Conservation (phyloP, 2,113 vertebrate genomes). For the Lamprologus tigripictilis region DNA sequence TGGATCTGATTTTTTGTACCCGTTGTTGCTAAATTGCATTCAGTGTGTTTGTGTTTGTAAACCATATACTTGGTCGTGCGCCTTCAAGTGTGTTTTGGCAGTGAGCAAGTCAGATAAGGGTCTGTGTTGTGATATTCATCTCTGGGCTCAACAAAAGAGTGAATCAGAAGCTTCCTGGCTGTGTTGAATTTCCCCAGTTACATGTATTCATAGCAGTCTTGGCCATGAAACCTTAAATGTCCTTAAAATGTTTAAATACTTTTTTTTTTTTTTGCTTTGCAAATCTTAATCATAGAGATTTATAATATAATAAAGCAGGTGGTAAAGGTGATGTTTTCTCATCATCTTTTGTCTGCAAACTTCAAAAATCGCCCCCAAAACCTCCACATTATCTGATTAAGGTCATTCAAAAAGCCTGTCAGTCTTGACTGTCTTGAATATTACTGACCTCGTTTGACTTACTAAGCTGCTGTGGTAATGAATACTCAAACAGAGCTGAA, state of each 20-base stretch:
- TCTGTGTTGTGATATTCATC: slow-evolving; percentile 46
- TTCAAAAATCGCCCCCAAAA: neutral
- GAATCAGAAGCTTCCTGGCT: slow-evolving; percentile 50
- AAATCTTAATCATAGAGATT: neutral
- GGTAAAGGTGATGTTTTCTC: neutral
- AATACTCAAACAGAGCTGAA: neutral
- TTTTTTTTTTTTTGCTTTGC: neutral
- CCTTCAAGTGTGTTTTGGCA: slow-evolving; percentile 48
- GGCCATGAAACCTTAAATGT: neutral
- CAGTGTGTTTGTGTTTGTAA: neutral
- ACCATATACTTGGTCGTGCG: neutral
- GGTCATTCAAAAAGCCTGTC: neutral
- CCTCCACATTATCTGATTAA: neutral
- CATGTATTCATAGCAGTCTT: neutral
- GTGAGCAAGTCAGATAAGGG: slow-evolving; percentile 36
- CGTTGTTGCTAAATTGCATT: neutral
- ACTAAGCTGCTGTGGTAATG: neutral
- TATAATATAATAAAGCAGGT: neutral
- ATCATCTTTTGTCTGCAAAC: neutral
- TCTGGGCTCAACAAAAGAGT: slow-evolving; percentile 26
- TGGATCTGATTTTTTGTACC: neutral
- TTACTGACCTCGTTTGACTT: neutral
- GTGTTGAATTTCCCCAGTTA: neutral
- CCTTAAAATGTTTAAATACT: neutral
- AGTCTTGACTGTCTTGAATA: neutral